Evolutionary conservation across 2,113 vertebrate species (phyloP), one percentile per base, ranked within the genome.

Genomic region (Prochilodus magdalenae): DNA sequence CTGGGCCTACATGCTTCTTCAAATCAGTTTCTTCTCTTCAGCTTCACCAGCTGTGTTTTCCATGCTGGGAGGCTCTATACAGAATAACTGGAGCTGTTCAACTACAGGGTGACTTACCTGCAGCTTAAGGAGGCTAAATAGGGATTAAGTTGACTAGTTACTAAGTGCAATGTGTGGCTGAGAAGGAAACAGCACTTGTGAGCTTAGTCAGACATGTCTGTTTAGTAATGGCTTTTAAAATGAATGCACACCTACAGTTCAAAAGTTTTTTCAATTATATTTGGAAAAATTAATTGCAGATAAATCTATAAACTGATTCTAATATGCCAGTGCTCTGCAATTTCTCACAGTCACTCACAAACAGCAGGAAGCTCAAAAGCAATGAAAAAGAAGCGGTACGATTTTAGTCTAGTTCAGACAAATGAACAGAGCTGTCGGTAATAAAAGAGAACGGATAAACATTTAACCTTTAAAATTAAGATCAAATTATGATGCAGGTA

Each of bases 51-150:
- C 60, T 63, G 16, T 30, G 24, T 57, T 63, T 53, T 36, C 49
- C 8, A 51, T 27, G 59, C 47, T 11, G 14, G 26, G 30, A 70
- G 65, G 72, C 75, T 15, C 8, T 24, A 22, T 40, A 57, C 57
- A 65, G 53, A 51, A 16, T 71, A 65, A 47, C 76, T 15, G 29
- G 33, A 76, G 40, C 70, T 53, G 69, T 73, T 70, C 77, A 81
- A 71, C 62, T 63, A n/a, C 63, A 75, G 65, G 30, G 3, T 29
- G 79, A 53, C 67, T 82, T 86, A 82, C 73, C 85, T 82, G 47
- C 79, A 81, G 86, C 84, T 88, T 87, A 88, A 71, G 16, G 55
- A 66, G 71, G 71, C 82, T 83, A 79, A 87, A 85, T 78, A 73
- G 47, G 29, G 79, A 85, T 86, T 85, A 86, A 81, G 30, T 40